Conservation (phyloP, 2,797 vertebrate species). For the Coregonus suidteri region DNA sequence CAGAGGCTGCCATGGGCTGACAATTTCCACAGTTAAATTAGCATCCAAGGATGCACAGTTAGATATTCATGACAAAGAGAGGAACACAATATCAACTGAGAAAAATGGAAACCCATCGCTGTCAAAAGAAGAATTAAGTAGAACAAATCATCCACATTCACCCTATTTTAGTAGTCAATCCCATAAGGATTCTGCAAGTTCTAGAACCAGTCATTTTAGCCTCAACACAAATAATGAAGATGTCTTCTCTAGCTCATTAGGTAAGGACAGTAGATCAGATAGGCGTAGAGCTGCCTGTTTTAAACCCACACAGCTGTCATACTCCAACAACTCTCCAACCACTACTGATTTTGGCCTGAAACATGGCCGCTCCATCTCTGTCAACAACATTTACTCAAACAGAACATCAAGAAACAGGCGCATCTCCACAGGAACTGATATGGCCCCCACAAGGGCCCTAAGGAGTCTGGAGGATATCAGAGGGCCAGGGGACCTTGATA, state of each 20-base stretch:
- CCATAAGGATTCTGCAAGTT: neutral
- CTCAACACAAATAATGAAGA: constrained; percentile 22
- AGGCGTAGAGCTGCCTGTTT: constrained; percentile 14
- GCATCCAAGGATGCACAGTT: constrained; percentile 19
- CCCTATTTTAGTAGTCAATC: neutral
- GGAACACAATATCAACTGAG: constrained; percentile 46
- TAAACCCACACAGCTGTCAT: neutral
- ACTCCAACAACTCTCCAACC: neutral
- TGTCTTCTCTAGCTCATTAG: constrained; percentile 17
- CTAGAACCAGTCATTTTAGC: neutral
- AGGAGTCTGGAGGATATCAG: constrained; percentile 48
- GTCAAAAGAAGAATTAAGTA: neutral
- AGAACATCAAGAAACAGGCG: constrained; percentile 42
- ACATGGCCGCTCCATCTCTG: constrained; percentile 29
- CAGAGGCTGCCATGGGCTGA: constrained; percentile 6
- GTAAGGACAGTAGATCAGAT: neutral
- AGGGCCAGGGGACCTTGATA: constrained; percentile 57
- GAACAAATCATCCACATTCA: neutral
- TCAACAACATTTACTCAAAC: constrained; percentile 39
- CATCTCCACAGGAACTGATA: constrained; percentile 62
- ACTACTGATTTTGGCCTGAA: constrained; percentile 6
- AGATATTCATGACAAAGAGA: constrained; percentile 34
- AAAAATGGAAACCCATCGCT: constrained; percentile 46
- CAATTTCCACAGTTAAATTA: constrained; percentile 29
- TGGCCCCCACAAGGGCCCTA: constrained; percentile 43